These are phyloP conservation scores for Sterna hirundo DNA, from an alignment of 2,113 vertebrate genomes.

Conservation along the genomic window DNA sequence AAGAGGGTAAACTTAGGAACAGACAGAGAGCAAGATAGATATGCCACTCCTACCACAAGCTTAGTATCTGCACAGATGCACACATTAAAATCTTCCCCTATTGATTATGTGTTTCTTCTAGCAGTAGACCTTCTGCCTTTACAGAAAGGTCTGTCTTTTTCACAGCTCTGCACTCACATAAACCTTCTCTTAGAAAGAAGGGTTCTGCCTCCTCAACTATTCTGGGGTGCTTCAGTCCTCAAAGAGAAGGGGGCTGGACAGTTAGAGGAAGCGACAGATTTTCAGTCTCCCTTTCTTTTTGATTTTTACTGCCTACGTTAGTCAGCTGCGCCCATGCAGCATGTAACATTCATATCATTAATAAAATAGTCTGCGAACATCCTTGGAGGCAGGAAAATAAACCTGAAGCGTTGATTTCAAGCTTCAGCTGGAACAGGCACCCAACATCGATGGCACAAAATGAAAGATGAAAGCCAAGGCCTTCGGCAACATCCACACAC, in stretches of 20 bases:
- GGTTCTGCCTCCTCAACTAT: not conserved
- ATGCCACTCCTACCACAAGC: not conserved
- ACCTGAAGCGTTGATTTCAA: not conserved
- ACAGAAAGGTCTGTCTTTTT: not conserved
- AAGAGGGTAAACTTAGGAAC: conserved; percentile 22
- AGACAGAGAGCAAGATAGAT: not conserved
- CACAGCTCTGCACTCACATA: not conserved
- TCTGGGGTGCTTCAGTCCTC: not conserved
- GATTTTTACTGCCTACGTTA: not conserved
- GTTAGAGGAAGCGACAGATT: not conserved
- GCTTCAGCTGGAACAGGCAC: not conserved
- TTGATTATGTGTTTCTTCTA: not conserved
- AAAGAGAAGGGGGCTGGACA: not conserved
- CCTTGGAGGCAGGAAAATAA: not conserved
- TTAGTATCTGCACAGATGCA: not conserved
- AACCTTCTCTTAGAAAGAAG: not conserved
- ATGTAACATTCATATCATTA: not conserved
- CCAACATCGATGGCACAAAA: not conserved
- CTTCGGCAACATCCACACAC: not conserved
- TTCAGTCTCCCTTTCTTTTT: not conserved
- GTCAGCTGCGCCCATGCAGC: not conserved
- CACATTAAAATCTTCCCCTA: not conserved
- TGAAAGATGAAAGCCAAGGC: not conserved
- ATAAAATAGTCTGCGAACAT: not conserved
- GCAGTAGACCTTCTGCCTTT: not conserved